Evolutionary conservation across 1,140 invertebrate species (phyloP), one percentile per base, ranked within the genome.

Genomic region (Calosoma granatense): DNA sequence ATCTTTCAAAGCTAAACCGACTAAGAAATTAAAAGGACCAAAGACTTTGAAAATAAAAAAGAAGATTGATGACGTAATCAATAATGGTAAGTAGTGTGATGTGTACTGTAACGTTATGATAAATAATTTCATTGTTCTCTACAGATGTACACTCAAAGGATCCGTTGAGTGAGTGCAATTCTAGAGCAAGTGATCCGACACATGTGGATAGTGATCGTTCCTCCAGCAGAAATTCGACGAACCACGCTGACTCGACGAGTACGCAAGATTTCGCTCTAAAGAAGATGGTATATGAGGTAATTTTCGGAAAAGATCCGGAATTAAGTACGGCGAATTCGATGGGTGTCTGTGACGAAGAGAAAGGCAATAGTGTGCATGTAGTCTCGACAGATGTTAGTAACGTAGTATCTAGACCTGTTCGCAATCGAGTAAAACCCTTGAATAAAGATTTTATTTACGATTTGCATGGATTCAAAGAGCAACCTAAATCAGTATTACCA

Each of bases 361-460:
- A 21, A 41, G 15, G 26, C 22, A 22, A 12, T 43, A 15, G 20
- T 17, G 14, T 2, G 17, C 51, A 11, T 4, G 19, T 15, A 51
- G 47, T 51, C 17, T 2, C 21, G 1, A 19, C 30, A 2, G 12
- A 22, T 21, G 43, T 53, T 11, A 2, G 26, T n/a, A 30, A 9
- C 19, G 43, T 56, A 6, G 55, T 55, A 52, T 53, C 52, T n/a
- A 69, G 83, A 60, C 82, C 83, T 4, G 75, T 79, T 9, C 74
- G 83, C 23, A 84, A 82, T 65, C 78, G 80, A 47, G 74, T 81
- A 2, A 84, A 81, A 68, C 76, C 75, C 1, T 76, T 81, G 56
- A 79, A 81, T 64, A 79, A 81, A 61, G 82, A 85, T 70, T 85
- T 84, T 67, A 80, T 85, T 56, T 85, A 85, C 64, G 82, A 84